Evolutionary conservation across 2,888 invertebrate species (phyloP), one percentile per base, ranked within the genome.

Genomic region (Amiota minor): DNA sequence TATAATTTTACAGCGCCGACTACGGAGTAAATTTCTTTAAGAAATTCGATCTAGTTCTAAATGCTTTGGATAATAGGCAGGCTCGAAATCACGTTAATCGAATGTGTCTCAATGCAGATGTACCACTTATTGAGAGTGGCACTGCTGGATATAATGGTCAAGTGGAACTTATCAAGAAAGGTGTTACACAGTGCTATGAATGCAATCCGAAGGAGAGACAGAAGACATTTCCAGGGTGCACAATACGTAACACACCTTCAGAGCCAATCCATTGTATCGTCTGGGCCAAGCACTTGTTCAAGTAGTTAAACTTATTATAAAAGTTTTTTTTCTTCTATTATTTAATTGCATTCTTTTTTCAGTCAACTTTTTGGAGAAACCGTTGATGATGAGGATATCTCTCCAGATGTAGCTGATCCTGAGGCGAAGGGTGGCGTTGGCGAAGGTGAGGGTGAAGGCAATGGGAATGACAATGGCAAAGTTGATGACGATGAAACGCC

Each of bases 231-330:
- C 99, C 99, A 0, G 98, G 98, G 0, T 99, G 99, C 89, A 99
- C 99, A 1, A 99, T 99, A 80, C 92, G 99, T 59, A 99, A 99
- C 89, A 99, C 99, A 0, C 99, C 99, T 0, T 98, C 98, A 0
- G 99, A 99, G 89, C 97, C 97, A 0, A 98, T 99, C 81, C 99
- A 99, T 90, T 99, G 99, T 89, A 98, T 99, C 80, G 98, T 99
- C 20, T 99, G 99, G 99, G 96, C 98, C 0, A 99, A 99, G 90
- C 98, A 98, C 91, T 92, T 99, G 11, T 99, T 99, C 91, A 98
- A 98, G 95, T 96, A 90, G 91, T 92, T 90, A 35, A 9, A 1
- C n/a, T 9, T 61, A 35, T 35, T 35, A n/a, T n/a, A 4, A 11
- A 2, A 45, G 50, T 65, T 1, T 2, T 20, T 6, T 14, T 11